These are phyloP conservation scores for Pseudorasbora parva DNA, from an alignment of 2,113 vertebrate species.

Conservation along the genomic window DNA sequence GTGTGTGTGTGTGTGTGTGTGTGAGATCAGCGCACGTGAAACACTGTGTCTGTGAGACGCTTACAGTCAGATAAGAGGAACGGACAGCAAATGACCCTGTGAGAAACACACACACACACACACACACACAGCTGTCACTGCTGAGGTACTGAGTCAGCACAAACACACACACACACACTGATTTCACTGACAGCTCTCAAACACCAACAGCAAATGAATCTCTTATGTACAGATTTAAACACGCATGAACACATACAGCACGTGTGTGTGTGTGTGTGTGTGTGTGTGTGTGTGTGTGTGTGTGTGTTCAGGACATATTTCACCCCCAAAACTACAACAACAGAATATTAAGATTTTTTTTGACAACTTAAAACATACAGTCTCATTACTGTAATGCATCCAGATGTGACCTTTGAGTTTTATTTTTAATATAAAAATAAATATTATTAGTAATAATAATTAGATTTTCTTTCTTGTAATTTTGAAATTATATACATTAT, in stretches of 20 bases:
- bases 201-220: neutral
- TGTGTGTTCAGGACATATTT: neutral
- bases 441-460: neutral
- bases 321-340: neutral
- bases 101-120: conserved; percentile 1
- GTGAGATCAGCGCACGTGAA: neutral
- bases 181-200: neutral
- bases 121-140: conserved; percentile 12
- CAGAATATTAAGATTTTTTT: no score
- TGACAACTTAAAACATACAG: no score
- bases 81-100: conserved; percentile 18
- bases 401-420: no score
- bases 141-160: conserved; percentile 34
- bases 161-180: conserved; percentile 11
- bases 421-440: neutral
- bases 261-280: no score
- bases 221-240: neutral
- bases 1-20: no score
- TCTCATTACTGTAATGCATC: no score
- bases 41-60: neutral
- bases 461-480: no score
- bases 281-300: no score
- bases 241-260: neutral
- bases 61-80: neutral
- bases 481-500: no score